These are phyloP conservation scores for Urocynchramus pylzowi DNA, from an alignment of 2,113 vertebrate genomes.

Conservation along the genomic window DNA sequence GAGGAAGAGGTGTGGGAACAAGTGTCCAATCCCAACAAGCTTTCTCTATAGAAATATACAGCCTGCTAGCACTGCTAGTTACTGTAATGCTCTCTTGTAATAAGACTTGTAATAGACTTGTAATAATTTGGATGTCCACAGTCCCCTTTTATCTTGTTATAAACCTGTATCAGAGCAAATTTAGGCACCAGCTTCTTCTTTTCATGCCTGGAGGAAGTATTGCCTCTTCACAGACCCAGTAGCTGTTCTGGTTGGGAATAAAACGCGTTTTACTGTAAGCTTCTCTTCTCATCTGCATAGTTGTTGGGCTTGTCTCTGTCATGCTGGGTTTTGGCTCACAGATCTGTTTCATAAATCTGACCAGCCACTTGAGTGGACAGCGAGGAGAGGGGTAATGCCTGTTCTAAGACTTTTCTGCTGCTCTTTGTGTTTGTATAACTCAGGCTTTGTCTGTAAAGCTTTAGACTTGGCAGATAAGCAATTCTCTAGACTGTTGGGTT, in stretches of 20 bases:
- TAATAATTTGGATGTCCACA: neutral
- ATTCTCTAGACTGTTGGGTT: neutral
- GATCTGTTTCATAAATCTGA: neutral
- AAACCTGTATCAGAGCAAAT: neutral
- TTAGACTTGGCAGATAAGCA: neutral
- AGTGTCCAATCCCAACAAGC: neutral
- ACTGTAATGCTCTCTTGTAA: neutral
- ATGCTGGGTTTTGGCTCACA: neutral
- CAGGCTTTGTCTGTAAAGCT: constrained; percentile 12
- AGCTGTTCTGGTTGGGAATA: neutral
- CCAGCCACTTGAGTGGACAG: neutral
- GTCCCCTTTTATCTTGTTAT: neutral
- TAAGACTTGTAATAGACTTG: no score
- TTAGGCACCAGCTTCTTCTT: neutral
- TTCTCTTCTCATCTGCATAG: neutral
- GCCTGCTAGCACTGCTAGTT: neutral
- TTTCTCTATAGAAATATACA: neutral
- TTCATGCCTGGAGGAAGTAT: neutral
- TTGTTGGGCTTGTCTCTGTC: neutral
- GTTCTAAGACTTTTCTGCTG: neutral
- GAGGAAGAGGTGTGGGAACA: neutral
- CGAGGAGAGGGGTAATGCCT: neutral
- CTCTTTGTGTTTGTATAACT: neutral
- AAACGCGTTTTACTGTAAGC: neutral
- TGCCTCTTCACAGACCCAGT: neutral